These are phyloP conservation scores for Lophotriccus pileatus DNA, from an alignment of 2,797 vertebrate genomes.

Conservation along the genomic window DNA sequence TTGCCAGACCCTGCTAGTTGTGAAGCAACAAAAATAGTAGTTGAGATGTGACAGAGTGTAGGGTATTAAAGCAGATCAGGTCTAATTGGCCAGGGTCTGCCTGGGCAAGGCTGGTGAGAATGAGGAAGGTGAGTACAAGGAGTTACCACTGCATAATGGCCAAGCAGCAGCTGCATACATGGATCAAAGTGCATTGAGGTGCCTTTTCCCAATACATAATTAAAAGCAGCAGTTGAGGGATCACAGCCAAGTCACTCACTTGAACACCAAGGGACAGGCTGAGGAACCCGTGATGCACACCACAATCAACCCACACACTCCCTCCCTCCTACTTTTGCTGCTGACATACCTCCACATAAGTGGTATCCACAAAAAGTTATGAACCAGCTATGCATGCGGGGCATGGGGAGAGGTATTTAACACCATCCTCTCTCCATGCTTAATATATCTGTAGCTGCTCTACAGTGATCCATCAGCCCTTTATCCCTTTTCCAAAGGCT, in stretches of 20 bases:
- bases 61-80: background rate
- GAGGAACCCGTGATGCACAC: background rate
- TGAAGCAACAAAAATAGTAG: background rate
- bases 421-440: background rate
- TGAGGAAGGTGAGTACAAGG: background rate
- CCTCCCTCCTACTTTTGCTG: background rate
- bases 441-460: background rate
- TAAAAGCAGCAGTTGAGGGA: background rate
- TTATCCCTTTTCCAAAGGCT: background rate
- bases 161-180: background rate
- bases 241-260: background rate
- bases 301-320: background rate
- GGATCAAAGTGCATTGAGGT: background rate
- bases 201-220: background rate
- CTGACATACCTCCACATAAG: background rate
- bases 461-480: background rate
- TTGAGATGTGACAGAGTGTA: background rate
- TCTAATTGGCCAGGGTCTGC: background rate
- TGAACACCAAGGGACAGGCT: background rate
- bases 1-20: background rate
- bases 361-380: background rate
- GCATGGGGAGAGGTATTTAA: background rate
- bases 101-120: background rate
- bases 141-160: accelerated
- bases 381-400: background rate